Evolutionary conservation across 64 coral and sea anemone species (phyloP).

Genomic region (Montipora capricornis): DNA sequence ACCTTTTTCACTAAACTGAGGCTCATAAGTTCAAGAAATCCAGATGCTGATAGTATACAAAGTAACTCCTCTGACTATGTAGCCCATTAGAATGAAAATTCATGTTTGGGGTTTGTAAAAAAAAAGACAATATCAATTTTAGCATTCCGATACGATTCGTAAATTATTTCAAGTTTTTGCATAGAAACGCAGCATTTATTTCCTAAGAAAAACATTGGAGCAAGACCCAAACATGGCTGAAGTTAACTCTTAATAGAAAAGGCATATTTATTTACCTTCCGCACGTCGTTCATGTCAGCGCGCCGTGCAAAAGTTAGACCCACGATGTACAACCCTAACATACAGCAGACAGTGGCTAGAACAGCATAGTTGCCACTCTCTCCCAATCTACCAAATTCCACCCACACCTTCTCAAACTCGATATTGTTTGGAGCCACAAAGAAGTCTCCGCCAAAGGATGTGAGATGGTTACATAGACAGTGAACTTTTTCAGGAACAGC

Average conservation of each 20-base stretch:
- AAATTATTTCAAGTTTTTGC: not conserved
- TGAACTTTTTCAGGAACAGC: conserved; percentile 3
- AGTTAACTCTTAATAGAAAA: too few relatives aligned
- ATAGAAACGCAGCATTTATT: not conserved
- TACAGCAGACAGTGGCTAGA: not conserved
- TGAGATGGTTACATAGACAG: conserved; percentile 59
- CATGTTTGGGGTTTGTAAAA: too few relatives aligned
- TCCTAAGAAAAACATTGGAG: too few relatives aligned
- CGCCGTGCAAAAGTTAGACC: conserved; percentile 44
- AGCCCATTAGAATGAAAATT: too few relatives aligned
- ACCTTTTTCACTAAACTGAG: too few relatives aligned
- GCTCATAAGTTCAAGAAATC: too few relatives aligned
- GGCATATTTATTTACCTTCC: conserved; percentile 11
- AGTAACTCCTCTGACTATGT: too few relatives aligned
- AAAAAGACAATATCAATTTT: too few relatives aligned
- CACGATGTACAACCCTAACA: conserved; percentile 32
- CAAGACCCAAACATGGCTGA: too few relatives aligned
- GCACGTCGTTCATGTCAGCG: conserved; percentile 31
- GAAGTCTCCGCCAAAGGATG: conserved; percentile 70
- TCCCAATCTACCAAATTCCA: conserved; percentile 23
- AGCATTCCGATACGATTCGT: too few relatives aligned
- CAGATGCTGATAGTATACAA: too few relatives aligned
- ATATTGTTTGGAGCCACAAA: conserved; percentile 66
- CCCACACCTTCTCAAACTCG: conserved; percentile 59
- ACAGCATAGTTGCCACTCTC: conserved; percentile 61